Conservation (phyloP, 2,113 vertebrate species). For the Plestiodon gilberti region DNA sequence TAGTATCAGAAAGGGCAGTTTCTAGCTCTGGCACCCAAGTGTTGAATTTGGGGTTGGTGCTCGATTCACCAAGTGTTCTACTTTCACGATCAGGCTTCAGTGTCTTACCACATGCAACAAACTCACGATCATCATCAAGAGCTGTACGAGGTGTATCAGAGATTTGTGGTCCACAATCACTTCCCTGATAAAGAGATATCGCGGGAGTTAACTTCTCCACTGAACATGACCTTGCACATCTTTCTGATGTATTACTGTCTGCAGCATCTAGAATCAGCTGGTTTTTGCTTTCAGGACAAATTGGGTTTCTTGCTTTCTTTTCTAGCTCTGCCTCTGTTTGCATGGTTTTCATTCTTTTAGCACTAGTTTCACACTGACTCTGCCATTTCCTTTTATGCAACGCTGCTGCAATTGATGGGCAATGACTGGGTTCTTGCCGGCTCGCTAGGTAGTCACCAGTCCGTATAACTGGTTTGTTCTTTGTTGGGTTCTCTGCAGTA, state of each 20-base stretch:
- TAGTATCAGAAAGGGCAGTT: background rate
- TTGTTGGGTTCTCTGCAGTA: background rate
- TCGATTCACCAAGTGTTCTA: conserved; percentile 11
- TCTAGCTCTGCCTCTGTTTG: background rate
- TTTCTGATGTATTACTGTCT: background rate
- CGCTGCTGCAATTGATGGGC: background rate
- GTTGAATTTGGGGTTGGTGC: background rate
- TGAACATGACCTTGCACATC: background rate
- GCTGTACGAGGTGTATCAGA: conserved; percentile 14
- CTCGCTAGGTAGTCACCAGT: background rate
- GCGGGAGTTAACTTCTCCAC: conserved; percentile 38
- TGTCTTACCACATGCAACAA: background rate
- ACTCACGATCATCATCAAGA: accelerated
- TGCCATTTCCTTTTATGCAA: conserved; percentile 56
- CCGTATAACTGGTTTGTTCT: background rate
- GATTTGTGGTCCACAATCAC: conserved; percentile 4
- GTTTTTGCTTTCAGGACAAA: conserved; percentile 13
- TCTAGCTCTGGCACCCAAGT: background rate
- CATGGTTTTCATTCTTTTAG: conserved; percentile 55
- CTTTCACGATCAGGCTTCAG: background rate
- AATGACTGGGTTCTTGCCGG: background rate
- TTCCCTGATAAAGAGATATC: background rate
- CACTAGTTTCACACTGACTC: conserved; percentile 18
- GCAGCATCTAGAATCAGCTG: background rate
- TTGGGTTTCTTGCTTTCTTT: background rate